phyloP scores from a whole-genome alignment of 2,888 invertebrate genomes.

The Oithona nana region DNA sequence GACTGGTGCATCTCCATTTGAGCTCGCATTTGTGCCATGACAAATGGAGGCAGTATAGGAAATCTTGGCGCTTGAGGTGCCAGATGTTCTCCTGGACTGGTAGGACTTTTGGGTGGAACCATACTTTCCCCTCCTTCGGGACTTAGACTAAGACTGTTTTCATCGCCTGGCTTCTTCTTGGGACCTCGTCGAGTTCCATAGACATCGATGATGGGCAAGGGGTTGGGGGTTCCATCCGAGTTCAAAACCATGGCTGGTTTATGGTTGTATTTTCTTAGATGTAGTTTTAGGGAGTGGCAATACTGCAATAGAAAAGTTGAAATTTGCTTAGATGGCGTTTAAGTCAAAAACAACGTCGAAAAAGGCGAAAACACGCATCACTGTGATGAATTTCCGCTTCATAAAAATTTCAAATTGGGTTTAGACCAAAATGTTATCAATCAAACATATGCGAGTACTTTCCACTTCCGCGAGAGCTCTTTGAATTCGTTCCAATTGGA shows the following conservation, averaged over 20 bases:
- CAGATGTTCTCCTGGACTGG: not conserved
- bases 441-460: no score
- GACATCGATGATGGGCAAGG: slow-evolving; percentile 67
- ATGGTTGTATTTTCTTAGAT: slow-evolving; percentile 77
- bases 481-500: no score
- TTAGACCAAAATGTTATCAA: no score
- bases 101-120: not conserved
- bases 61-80: not conserved
- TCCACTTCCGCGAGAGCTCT: no score
- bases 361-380: no score
- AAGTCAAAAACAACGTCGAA: no score
- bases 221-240: slow-evolving; percentile 70
- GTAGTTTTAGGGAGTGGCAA: slow-evolving; percentile 87
- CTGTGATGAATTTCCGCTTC: no score
- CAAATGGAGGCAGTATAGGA: slow-evolving; percentile 8
- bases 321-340: no score
- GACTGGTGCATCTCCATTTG: not conserved
- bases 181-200: slow-evolving; percentile 77
- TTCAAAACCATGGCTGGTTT: slow-evolving; percentile 74
- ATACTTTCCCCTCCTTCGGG: not conserved
- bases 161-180: slow-evolving; percentile 30
- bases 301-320: no score
- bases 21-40: slow-evolving; percentile 7
- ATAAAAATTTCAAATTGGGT: no score
- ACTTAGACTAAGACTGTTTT: not conserved